Evolutionary conservation across 1,140 invertebrate genomes (phyloP), one percentile per base, ranked within the genome.

Genomic region (Aphelenchoides fujianensis): DNA sequence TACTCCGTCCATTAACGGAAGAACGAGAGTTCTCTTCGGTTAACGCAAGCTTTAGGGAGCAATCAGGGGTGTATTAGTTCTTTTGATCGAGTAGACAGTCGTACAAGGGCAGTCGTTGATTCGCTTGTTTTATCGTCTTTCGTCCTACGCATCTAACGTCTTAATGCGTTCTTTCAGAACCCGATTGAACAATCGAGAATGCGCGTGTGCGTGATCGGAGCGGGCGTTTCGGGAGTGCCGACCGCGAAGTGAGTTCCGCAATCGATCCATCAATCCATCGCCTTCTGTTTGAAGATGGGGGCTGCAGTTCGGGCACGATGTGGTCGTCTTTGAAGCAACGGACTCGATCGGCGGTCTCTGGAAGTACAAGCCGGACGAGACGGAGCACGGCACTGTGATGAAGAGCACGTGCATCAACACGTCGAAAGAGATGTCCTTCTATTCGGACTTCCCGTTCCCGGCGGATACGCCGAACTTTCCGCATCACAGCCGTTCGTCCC

Each of bases 381-480:
- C 68, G 30, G 61, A 69, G 64, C 71, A 41, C 27, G n/a, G 77
- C 0, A 85, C 84, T 0, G 85, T 86, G 0, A 83, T 85, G 81
- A 82, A 82, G 48, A 79, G 79, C 7, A 86, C 85, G 1, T 77
- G 87, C 2, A 84, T 86, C 66, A 87, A 88, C 73, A 85, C 86
- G 0, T 86, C 84, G 68, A 88, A 88, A 72, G 87, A 87, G 74
- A 83, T 88, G 79, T 86, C 85, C 76, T 78, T 82, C 0, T 88
- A 82, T 78, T 85, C 84, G 62, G 86, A 88, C 74, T 88, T 84
- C 69, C 86, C 86, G 1, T 84, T 85, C 1, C 84, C 85, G 1
- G 67, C 62, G 5, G 79, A 86, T 7, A 84, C 72, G 48, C 83
- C 87, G 1, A 84, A 85, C 63, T 87, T 80, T 69, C 85, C 86